Base-by-base conservation (phyloP, 2,113 vertebrate genomes). In the Solenodon paradoxus region DNA sequence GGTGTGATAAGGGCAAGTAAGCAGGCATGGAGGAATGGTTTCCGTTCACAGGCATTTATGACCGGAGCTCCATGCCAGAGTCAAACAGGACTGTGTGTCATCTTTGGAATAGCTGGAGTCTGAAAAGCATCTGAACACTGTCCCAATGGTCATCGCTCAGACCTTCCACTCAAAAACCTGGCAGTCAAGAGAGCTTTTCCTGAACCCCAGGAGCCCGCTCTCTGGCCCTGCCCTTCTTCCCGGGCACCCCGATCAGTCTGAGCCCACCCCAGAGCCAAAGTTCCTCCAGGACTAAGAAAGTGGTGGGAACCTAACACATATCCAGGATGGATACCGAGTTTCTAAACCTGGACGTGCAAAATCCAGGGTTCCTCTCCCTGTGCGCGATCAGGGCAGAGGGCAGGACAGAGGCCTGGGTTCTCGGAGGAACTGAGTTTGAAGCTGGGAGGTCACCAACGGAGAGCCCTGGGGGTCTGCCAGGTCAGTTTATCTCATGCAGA, bases 31-130 rank as follows among this genome's bases (percentile, higher is more conserved):
- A 35, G 8, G n/a, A 68, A 16, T 63, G 38, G 8, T 28, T 84
- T 32, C 77, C 35, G 75, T 61, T 38, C 72, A 19, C 72, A 96
- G 99, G 99, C 87, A 98, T 99, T 0, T 98, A 98, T 0, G 98
- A 98, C 28, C 99, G 98, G 99, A 98, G 93, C 98, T 98, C 59
- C 99, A 99, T 0, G 96, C 98, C 87, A 98, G 98, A 97, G 99
- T 99, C 98, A 49, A 98, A 89, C 97, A 99, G 88, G 88, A 98
- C 7, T 98, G 99, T 68, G 63, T 99, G 49, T 99, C 99, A 79
- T 95, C 97, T 0, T 96, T 98, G 9, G 94, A 98, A 90, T 97
- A 99, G 93, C 98, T 99, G 95, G 99, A 99, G 97, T 97, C 98
- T 45, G 98, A 98, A 1, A 96, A 98, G 68, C 0, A 98, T 99